Evolutionary conservation across 2,113 vertebrate species (phyloP).

Genomic region (cat (Felis catus)): DNA sequence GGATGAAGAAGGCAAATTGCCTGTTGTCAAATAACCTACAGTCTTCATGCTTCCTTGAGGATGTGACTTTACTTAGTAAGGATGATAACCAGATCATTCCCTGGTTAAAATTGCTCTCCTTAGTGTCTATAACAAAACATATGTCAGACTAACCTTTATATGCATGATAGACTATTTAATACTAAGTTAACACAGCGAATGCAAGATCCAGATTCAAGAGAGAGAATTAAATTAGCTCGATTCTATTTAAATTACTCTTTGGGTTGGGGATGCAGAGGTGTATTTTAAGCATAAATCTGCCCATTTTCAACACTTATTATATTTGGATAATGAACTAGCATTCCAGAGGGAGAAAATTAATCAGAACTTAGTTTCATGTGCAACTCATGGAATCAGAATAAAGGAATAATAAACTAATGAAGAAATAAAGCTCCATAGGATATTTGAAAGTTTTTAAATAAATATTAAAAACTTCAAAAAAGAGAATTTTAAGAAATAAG

Average conservation of each 20-base stretch:
- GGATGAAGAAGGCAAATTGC: background rate
- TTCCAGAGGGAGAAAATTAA: conserved; percentile 58
- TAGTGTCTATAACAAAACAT: background rate
- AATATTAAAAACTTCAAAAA: conserved; percentile 28
- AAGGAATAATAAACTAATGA: conserved; percentile 31
- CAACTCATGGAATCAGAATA: conserved; percentile 50
- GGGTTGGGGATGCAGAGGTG: background rate
- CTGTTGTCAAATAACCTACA: background rate
- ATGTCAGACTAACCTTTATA: background rate
- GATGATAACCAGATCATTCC: background rate
- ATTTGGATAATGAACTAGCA: conserved; percentile 39
- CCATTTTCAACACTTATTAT: background rate
- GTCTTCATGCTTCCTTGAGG: background rate
- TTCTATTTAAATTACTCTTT: conserved; percentile 17
- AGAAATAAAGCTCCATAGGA: conserved; percentile 23
- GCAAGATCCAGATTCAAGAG: background rate
- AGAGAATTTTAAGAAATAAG: conserved; percentile 48
- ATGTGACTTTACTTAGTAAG: background rate
- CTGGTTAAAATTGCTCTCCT: background rate
- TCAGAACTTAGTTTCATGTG: conserved; percentile 31
- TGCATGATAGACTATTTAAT: background rate
- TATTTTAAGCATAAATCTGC: conserved; percentile 17
- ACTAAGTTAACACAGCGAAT: background rate
- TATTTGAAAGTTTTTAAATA: conserved; percentile 38
- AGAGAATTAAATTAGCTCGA: background rate